Evolutionary conservation across 1,140 invertebrate genomes (phyloP).

Genomic region (Habropoda laboriosa): DNA sequence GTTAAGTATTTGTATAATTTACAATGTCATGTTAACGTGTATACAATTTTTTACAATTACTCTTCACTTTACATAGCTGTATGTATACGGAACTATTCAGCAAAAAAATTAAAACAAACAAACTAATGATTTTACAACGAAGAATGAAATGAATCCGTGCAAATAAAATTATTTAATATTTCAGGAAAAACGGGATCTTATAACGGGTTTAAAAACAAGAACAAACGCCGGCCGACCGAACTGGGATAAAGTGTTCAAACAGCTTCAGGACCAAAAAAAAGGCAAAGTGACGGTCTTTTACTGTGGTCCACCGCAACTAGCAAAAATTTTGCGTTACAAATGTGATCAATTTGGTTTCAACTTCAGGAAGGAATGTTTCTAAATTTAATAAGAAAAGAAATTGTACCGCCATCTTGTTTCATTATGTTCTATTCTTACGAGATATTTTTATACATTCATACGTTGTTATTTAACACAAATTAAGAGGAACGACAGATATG

Average conservation of each 20-base stretch:
- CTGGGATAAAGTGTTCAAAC: constrained; percentile 96
- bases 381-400: constrained; percentile 36
- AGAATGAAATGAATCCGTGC: not conserved
- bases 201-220: constrained; percentile 95
- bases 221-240: constrained; percentile 97
- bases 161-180: constrained; percentile 18
- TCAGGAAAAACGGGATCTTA: constrained; percentile 94
- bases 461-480: not conserved
- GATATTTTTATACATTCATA: too few species aligned
- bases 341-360: constrained; percentile 95
- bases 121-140: not conserved
- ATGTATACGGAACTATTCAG: not conserved
- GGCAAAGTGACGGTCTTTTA: constrained; percentile 98
- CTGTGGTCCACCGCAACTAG: constrained; percentile 95
- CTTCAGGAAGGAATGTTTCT: constrained; percentile 97
- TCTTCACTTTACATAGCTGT: not conserved
- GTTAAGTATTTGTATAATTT: too few species aligned
- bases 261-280: constrained; percentile 91
- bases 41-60: not conserved
- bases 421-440: too few species aligned
- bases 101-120: not conserved
- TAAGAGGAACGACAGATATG: not conserved
- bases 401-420: not conserved
- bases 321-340: constrained; percentile 89
- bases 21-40: too few species aligned